Evolutionary conservation across 2,113 vertebrate species (phyloP).

Genomic region (Glaucidium brasilianum): DNA sequence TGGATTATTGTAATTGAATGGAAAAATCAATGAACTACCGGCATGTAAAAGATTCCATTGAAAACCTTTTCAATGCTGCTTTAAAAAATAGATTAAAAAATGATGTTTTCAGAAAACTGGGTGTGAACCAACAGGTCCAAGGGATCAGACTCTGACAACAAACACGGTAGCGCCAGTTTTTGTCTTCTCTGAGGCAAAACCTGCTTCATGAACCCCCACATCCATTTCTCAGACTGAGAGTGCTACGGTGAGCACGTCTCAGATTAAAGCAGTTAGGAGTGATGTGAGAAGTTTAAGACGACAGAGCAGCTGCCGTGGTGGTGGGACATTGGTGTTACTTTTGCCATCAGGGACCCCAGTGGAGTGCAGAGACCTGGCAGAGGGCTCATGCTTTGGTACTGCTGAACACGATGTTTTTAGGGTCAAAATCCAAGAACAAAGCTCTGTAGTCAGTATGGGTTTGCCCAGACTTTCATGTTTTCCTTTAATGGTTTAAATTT

Average conservation of each 20-base stretch:
- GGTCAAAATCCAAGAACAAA: not conserved
- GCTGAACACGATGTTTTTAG: not conserved
- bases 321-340: rapidly evolving
- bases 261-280: not conserved
- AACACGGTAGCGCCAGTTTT: not conserved
- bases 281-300: not conserved
- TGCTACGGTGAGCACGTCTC: not conserved
- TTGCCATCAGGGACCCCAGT: not conserved
- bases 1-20: not conserved
- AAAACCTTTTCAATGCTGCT: not conserved
- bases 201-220: rapidly evolving
- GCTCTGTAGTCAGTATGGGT: rapidly evolving
- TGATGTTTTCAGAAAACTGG: not conserved
- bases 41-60: not conserved
- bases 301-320: not conserved
- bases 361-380: not conserved
- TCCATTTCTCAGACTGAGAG: not conserved
- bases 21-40: not conserved
- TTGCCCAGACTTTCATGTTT: not conserved
- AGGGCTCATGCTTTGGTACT: not conserved
- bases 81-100: not conserved
- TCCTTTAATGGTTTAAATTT: not conserved
- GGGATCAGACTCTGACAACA: not conserved
- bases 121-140: not conserved
- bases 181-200: not conserved